phyloP scores from a whole-genome alignment of 2,797 vertebrate genomes.

The Borostomias antarcticus region DNA sequence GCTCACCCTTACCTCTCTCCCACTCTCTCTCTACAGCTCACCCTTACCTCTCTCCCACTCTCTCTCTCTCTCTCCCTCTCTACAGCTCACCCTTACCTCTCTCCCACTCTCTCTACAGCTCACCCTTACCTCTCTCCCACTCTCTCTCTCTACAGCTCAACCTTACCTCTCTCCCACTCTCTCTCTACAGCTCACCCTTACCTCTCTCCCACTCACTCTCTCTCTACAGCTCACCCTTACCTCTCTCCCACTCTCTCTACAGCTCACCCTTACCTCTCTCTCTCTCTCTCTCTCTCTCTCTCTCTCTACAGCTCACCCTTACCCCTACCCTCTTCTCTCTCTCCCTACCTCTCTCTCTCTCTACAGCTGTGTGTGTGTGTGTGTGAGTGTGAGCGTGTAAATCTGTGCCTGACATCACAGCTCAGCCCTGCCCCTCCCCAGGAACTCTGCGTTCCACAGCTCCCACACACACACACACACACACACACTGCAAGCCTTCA shows the following conservation, averaged over 20 bases:
- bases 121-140: background rate
- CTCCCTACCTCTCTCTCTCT: background rate
- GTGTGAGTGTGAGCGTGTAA: background rate
- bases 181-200: background rate
- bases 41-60: background rate
- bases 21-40: background rate
- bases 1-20: background rate
- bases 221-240: no score
- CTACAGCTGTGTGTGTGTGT: background rate
- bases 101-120: no score
- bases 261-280: background rate
- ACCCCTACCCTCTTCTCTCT: background rate
- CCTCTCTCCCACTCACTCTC: no score
- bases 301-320: background rate
- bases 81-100: background rate
- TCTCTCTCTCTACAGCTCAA: background rate
- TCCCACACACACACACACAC: constrained; percentile 18
- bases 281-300: background rate
- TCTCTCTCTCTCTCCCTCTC: background rate
- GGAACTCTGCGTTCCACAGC: constrained; percentile 46
- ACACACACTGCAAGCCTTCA: no score
- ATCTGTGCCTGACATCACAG: constrained; percentile 1
- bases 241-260: background rate
- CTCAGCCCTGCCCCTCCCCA: constrained; percentile 14
- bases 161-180: background rate